Evolutionary conservation across 1,140 invertebrate species (phyloP), one percentile per base, ranked within the genome.

Genomic region (Linepithema humile): DNA sequence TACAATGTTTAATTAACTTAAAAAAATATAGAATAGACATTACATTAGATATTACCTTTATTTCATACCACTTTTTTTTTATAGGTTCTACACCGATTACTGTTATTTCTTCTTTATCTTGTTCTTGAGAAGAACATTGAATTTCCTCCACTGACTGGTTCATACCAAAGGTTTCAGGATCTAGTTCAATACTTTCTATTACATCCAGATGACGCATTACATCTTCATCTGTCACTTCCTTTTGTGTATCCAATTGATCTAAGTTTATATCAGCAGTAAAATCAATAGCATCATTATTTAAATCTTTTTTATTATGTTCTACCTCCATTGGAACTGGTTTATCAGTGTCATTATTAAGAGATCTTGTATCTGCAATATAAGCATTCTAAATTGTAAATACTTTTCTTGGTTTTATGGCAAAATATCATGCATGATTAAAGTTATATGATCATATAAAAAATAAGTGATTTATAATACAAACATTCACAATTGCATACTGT

Each of bases 171-270:
- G 50, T 88, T 23, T 84, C 78, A 53, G 91, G 85, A 80, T 91
- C 84, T 15, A 94, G 59, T n/a, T 90, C 91, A 64, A 92, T 92
- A 72, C 92, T 93, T 89, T 94, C 93, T 29, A 94, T 91, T 48
- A 92, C 91, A 86, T 93, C 92, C 38, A 93, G 84, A 84, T 94
- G 89, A 65, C 89, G 73, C 90, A 94, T 90, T 26, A 93, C 90
- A 43, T 93, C 93, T 88, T 93, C 92, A 83, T 93, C 91, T 6
- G 91, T 93, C 59, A 93, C 83, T 62, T 92, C 88, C 20, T 69
- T 88, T 7, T 83, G 65, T n/a, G 69, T 57, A 38, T 86, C 82
- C 29, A 91, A 70, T n/a, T 89, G 78, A 45, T 91, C 87, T n/a
- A 89, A 85, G 40, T 2, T 40, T 26, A 91, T 77, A 64, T 90